Conservation (phyloP, 1,140 invertebrate genomes). For the Drosophila chauvacae region DNA sequence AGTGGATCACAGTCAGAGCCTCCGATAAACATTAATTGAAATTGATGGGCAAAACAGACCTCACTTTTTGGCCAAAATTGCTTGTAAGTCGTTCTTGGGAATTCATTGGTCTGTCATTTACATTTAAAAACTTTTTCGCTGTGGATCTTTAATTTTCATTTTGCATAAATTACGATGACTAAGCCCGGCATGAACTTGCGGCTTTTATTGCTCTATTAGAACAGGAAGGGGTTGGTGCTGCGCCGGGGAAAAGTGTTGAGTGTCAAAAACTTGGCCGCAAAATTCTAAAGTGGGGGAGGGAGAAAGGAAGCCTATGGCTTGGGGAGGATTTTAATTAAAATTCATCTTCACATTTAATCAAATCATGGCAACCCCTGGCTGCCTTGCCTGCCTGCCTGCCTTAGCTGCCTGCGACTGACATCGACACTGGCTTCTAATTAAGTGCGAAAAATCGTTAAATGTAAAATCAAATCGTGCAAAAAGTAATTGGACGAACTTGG, state of each 20-base stretch:
- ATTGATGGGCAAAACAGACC: constrained; percentile 46
- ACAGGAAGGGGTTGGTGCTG: neutral
- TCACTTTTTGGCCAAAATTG: constrained; percentile 50
- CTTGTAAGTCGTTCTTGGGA: constrained; percentile 67
- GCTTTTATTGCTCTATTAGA: constrained; percentile 79
- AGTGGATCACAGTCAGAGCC: constrained; percentile 1
- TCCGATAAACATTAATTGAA: constrained; percentile 53
- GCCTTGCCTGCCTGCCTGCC: constrained; percentile 6
- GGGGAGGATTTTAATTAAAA: constrained; percentile 84
- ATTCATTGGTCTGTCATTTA: constrained; percentile 73
- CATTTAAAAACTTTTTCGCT: constrained; percentile 60
- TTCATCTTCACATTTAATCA: constrained; percentile 85
- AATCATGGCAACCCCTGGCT: constrained; percentile 69
- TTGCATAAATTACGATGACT: constrained; percentile 82
- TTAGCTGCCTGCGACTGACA: constrained; percentile 63
- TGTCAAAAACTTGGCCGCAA: constrained; percentile 66
- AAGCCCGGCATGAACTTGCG: constrained; percentile 73
- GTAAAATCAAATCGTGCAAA: constrained; percentile 84
- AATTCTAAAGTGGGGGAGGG: neutral
- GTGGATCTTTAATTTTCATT: constrained; percentile 77
- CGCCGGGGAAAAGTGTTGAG: constrained; percentile 37
- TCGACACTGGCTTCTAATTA: constrained; percentile 84
- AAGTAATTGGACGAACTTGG: constrained; percentile 73
- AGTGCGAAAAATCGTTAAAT: constrained; percentile 85
- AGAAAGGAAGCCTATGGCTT: constrained; percentile 8